Evolutionary conservation across 30 jellyfish, hydroid and myxozoan species (phyloP).

Genomic region (Pseudorhiza aurosa): DNA sequence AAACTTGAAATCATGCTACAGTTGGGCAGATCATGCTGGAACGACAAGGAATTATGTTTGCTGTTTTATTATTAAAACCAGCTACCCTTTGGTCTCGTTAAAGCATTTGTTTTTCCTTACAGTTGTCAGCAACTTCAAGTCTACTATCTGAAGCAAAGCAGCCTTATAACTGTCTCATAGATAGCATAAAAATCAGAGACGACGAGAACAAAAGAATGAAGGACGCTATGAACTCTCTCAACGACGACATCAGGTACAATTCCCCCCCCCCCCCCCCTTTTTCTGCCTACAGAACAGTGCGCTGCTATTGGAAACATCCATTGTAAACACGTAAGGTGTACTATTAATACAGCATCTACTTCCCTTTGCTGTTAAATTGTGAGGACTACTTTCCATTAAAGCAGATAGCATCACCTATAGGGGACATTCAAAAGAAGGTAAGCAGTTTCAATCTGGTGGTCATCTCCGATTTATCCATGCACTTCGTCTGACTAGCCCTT

Average conservation of each 20-base stretch:
- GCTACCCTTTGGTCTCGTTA: no score
- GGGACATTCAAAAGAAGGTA: no score
- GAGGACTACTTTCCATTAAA: no score
- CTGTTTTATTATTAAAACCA: no score
- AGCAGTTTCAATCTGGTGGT: no score
- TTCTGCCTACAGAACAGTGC: neutral
- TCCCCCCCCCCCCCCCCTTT: neutral
- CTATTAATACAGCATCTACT: neutral
- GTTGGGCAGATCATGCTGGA: no score
- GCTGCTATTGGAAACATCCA: neutral
- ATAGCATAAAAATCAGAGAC: conserved; percentile 74
- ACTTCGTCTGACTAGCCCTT: no score
- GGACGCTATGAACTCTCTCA: conserved; percentile 46
- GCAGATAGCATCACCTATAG: no score
- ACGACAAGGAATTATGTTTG: no score
- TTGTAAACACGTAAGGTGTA: neutral
- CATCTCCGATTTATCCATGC: no score
- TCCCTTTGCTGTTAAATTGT: no score
- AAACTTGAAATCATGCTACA: no score
- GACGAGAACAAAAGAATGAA: conserved; percentile 63
- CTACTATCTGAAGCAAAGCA: conserved; percentile 71
- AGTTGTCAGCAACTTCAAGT: conserved; percentile 57
- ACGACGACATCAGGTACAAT: conserved; percentile 70
- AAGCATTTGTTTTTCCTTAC: neutral
- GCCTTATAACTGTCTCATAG: conserved; percentile 78